A percentile compares a stretch with the other conserved stretches of the same genome.
Evolutionary conservation across 2,113 vertebrate genomes (phyloP).

Genomic region (Engraulis encrasicolus): DNA sequence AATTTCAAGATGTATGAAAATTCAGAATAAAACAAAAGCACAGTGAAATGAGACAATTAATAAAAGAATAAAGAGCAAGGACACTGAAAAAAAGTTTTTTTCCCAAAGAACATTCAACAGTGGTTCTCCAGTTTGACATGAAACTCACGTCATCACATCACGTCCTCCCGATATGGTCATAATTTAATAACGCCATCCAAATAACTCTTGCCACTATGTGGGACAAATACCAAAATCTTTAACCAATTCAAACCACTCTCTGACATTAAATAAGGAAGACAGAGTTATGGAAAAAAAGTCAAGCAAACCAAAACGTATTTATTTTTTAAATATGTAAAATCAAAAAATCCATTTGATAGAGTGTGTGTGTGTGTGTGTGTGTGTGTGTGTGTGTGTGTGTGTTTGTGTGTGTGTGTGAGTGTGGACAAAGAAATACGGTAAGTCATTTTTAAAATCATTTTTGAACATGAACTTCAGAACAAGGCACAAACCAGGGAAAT

Average conservation of each 20-base stretch:
- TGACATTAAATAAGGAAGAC: not conserved
- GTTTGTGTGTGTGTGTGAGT: no score
- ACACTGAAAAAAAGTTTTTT: no score
- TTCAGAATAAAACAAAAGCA: not conserved
- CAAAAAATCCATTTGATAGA: not conserved
- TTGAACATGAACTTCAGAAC: conserved; percentile 73
- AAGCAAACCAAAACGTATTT: not conserved
- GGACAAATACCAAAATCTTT: no score
- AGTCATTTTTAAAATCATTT: conserved; percentile 45
- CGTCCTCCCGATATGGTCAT: not conserved
- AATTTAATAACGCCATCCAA: not conserved
- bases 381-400: no score
- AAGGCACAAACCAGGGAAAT: conserved; percentile 79
- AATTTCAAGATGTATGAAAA: not conserved
- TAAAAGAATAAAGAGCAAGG: not conserved
- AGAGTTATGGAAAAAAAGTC: not conserved
- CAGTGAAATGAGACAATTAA: not conserved
- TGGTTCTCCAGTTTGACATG: not conserved
- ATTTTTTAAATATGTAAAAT: not conserved
- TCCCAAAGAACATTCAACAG: not conserved
- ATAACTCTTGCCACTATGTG: not conserved
- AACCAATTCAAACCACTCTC: not conserved
- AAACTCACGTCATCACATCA: no score
- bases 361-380: not conserved
- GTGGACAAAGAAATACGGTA: no score